These are phyloP conservation scores for Gymnoscopelus braueri DNA, from an alignment of 2,797 vertebrate genomes.

Conservation along the genomic window DNA sequence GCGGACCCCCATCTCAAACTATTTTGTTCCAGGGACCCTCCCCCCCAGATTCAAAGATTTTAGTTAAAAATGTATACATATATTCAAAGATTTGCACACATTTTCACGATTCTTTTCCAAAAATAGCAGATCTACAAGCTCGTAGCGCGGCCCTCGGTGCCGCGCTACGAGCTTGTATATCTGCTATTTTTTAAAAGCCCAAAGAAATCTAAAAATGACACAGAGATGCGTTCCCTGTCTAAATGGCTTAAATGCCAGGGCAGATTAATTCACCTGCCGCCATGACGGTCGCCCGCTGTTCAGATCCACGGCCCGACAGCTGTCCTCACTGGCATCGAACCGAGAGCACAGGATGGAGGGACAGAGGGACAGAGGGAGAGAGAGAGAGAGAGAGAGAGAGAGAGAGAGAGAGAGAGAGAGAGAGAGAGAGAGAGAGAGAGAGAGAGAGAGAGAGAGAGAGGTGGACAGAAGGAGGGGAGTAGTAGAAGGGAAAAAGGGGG, in stretches of 20 bases:
- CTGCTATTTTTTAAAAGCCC: no score
- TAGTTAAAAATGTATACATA: no score
- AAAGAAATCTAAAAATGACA: no score
- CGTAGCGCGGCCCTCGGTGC: no score
- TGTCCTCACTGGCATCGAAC: constrained; percentile 68
- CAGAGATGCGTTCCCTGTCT: no score
- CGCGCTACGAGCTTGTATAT: no score
- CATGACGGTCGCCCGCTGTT: constrained; percentile 58
- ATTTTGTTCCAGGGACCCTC: no score
- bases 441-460: constrained; percentile 15
- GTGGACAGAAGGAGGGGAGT: constrained; percentile 23
- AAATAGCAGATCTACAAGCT: no score
- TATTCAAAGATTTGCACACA: no score
- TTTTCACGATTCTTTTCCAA: no score
- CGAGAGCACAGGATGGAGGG: constrained; percentile 41
- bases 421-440: constrained; percentile 12
- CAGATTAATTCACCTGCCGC: constrained; percentile 75
- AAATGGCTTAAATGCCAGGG: constrained; percentile 70
- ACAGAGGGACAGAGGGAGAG: background rate
- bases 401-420: constrained; percentile 25
- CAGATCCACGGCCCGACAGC: constrained; percentile 63
- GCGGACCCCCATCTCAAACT: no score
- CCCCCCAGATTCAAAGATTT: no score
- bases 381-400: constrained; percentile 1
- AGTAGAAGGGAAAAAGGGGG: constrained; percentile 29